Percentiles rank a stretch among this genome's conserved stretches.
Evolutionary conservation across 2,797 vertebrate species (phyloP).

Genomic region (Enteromius thamalakanensis): DNA sequence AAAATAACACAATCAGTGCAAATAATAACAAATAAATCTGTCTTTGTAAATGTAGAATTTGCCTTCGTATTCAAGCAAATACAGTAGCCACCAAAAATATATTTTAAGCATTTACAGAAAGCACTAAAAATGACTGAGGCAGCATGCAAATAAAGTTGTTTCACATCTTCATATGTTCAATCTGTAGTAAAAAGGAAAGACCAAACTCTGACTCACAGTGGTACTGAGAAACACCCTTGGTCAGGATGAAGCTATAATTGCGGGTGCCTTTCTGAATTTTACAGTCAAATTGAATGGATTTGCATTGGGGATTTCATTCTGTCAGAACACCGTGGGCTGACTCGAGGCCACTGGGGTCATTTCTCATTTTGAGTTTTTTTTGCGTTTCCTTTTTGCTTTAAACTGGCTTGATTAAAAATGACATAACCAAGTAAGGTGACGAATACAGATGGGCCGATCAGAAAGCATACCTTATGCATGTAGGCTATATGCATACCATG

Average conservation of each 20-base stretch:
- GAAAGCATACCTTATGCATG: background rate
- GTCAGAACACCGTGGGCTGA: background rate
- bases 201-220: background rate
- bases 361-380: slow-evolving; percentile 16
- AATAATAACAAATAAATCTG: background rate
- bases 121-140: background rate
- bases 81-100: background rate
- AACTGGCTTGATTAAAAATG: slow-evolving; percentile 25
- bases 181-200: background rate
- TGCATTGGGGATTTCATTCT: slow-evolving; percentile 42
- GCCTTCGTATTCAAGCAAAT: background rate
- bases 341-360: slow-evolving; percentile 5
- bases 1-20: background rate
- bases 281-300: slow-evolving; percentile 49
- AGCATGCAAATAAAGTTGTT: background rate
- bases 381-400: background rate
- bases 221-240: slow-evolving; percentile 3
- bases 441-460: slow-evolving; percentile 7
- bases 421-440: background rate
- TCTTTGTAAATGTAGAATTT: background rate
- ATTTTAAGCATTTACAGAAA: background rate
- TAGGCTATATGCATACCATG: background rate
- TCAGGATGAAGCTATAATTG: slow-evolving; percentile 30
- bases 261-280: slow-evolving; percentile 31
- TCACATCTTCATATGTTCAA: background rate